phyloP scores from a whole-genome alignment of 2,888 invertebrate genomes.

The Belgica antarctica region DNA sequence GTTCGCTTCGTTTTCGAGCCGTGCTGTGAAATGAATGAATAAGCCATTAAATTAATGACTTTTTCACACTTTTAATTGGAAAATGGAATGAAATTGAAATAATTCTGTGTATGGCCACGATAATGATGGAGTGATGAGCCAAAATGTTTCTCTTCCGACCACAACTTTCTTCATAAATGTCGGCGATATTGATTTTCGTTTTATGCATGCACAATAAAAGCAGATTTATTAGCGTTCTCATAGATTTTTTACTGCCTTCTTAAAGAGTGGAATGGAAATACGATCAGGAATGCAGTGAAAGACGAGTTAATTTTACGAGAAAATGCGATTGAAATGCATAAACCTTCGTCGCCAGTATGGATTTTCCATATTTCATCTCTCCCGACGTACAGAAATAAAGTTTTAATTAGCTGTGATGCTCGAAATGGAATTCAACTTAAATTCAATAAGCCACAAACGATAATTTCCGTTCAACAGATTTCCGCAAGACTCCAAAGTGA shows the following conservation, averaged over 20 bases:
- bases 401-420: conserved; percentile 21
- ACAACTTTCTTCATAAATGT: too few species aligned
- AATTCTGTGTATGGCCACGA: background rate
- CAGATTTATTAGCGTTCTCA: too few species aligned
- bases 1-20: conserved; percentile 26
- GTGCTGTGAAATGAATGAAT: conserved; percentile 30
- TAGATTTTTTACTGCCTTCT: too few species aligned
- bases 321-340: background rate
- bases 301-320: too few species aligned
- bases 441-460: conserved; percentile 35
- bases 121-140: background rate
- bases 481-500: background rate
- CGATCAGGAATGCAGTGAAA: too few species aligned
- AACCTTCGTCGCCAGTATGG: background rate
- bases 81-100: conserved; percentile 31
- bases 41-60: conserved; percentile 28
- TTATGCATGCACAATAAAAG: too few species aligned
- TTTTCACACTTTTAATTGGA: conserved; percentile 34
- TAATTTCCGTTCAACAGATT: conserved; percentile 23
- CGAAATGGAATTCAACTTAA: conserved; percentile 32
- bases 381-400: conserved; percentile 8
- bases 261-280: too few species aligned
- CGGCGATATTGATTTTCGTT: too few species aligned
- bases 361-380: background rate
- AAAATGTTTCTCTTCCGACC: too few species aligned